Evolutionary conservation across 1,140 invertebrate species (phyloP).

Genomic region (Drosophila mojavensis): DNA sequence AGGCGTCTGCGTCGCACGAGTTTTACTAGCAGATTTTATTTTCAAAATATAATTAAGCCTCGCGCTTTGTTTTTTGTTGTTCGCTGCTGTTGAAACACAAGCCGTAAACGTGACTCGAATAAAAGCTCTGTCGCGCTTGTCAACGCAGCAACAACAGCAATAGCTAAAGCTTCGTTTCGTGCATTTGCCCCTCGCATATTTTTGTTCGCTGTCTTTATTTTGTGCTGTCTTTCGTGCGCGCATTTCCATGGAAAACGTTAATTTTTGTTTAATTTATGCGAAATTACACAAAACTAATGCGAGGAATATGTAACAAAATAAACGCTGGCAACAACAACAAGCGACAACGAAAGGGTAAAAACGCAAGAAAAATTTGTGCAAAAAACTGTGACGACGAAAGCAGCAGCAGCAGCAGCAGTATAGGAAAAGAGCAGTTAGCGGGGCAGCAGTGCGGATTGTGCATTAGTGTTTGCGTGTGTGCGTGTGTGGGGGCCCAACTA

Average conservation of each 20-base stretch:
- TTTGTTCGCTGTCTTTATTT: constrained; percentile 35
- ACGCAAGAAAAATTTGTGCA: constrained; percentile 67
- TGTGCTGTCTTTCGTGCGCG: constrained; percentile 52
- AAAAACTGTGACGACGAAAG: constrained; percentile 69
- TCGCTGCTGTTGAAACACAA: constrained; percentile 38
- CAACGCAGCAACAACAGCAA: constrained; percentile 20
- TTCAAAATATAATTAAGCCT: constrained; percentile 34
- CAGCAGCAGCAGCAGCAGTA: constrained; percentile 26
- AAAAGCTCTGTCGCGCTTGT: constrained; percentile 30
- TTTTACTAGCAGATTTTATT: constrained; percentile 19
- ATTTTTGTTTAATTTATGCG: constrained; percentile 60
- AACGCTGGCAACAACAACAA: constrained; percentile 32
- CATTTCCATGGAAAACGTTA: constrained; percentile 57
- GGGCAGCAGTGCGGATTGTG: constrained; percentile 6
- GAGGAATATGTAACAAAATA: constrained; percentile 54
- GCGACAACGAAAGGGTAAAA: constrained; percentile 31
- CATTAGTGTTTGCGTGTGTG: constrained; percentile 34
- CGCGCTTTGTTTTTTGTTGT: constrained; percentile 35
- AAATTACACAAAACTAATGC: constrained; percentile 46
- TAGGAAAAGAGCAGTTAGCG: neutral
- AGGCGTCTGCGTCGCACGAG: constrained; percentile 11
- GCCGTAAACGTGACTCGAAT: constrained; percentile 45
- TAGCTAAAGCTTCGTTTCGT: constrained; percentile 34
- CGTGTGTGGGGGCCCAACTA: constrained; percentile 39
- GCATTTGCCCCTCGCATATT: constrained; percentile 34